Percentiles rank a stretch among this genome's conserved stretches.
phyloP scores from a whole-genome alignment of 92 coral and sea anemone genomes.

The Porites rus region DNA sequence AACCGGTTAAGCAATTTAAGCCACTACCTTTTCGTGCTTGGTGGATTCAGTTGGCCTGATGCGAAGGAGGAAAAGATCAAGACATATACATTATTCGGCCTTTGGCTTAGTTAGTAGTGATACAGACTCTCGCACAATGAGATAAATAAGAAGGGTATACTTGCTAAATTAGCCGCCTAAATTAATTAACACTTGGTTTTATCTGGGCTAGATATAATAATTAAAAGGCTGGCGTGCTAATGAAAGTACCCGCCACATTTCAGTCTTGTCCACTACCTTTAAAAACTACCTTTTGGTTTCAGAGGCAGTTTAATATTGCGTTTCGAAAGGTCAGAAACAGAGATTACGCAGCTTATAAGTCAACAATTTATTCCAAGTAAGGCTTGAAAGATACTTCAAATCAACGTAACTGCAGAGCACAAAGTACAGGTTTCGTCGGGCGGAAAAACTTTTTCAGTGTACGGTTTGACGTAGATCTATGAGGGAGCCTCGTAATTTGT shows the following conservation, averaged over 20 bases:
- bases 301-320: neutral
- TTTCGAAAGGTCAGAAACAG: neutral
- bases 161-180: slow-evolving; percentile 21
- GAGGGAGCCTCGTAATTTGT: too few species aligned
- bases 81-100: neutral
- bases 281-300: neutral
- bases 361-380: neutral
- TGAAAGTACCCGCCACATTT: neutral
- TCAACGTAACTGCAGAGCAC: too few species aligned
- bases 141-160: slow-evolving; percentile 20
- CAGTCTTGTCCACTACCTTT: too few species aligned
- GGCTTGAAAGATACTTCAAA: neutral
- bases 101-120: slow-evolving; percentile 28
- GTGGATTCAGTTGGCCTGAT: neutral
- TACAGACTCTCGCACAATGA: slow-evolving; percentile 30
- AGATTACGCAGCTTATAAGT: neutral
- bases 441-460: too few species aligned
- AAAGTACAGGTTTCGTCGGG: too few species aligned
- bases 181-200: slow-evolving; percentile 24
- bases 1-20: too few species aligned
- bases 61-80: neutral
- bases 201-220: slow-evolving; percentile 16
- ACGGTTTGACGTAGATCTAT: too few species aligned
- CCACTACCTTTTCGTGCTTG: too few species aligned
- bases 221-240: too few species aligned